phyloP scores from a whole-genome alignment of 1,140 invertebrate genomes.

The Zaprionus camerounensis region DNA sequence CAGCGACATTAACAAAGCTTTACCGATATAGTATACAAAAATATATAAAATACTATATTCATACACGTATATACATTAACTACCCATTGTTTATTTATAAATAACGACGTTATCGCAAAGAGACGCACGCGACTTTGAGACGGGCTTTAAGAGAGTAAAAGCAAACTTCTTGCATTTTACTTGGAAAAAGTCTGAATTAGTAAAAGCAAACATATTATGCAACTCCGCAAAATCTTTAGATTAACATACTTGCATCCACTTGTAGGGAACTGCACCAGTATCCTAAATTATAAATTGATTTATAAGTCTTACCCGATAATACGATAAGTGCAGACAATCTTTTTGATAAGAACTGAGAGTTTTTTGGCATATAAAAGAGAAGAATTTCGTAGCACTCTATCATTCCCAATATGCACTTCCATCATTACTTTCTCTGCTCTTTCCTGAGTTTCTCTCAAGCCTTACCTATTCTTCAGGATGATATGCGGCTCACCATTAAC shows the following conservation, averaged over 20 bases:
- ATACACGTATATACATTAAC: too few relatives aligned
- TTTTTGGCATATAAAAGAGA: neutral
- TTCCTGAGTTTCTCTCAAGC: neutral
- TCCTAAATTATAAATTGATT: too few relatives aligned
- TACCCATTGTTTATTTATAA: neutral
- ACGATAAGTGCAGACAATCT: too few relatives aligned
- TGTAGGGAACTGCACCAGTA: too few relatives aligned
- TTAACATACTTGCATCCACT: too few relatives aligned
- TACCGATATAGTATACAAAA: neutral
- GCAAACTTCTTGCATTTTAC: too few relatives aligned
- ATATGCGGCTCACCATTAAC: conserved; percentile 26
- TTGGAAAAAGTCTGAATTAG: too few relatives aligned
- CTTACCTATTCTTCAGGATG: neutral
- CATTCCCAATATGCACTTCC: conserved; percentile 12
- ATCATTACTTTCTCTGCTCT: neutral
- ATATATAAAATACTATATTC: neutral
- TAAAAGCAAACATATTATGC: too few relatives aligned
- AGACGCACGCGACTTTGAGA: neutral
- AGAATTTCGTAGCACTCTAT: neutral
- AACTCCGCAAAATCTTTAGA: too few relatives aligned
- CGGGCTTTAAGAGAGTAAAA: too few relatives aligned
- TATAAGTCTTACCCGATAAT: too few relatives aligned
- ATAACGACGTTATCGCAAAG: neutral
- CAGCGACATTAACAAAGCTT: neutral
- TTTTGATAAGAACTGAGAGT: neutral